Conservation (phyloP, 2,797 vertebrate species). For the Zenarchopterus dispar region DNA sequence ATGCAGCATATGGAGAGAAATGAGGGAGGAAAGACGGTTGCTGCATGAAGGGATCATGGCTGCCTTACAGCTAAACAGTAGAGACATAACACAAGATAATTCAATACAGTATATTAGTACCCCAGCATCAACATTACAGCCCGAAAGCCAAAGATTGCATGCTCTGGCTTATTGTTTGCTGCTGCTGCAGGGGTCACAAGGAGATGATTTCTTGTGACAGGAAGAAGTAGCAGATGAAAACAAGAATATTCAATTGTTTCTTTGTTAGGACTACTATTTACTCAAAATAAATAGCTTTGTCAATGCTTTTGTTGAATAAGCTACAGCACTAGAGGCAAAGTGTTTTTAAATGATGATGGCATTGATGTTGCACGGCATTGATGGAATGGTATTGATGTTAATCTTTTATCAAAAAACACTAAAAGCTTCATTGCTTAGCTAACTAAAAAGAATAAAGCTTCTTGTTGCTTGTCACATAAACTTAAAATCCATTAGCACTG, state of each 20-base stretch:
- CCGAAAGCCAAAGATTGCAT: constrained; percentile 38
- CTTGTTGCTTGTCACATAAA: not conserved
- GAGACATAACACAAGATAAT: constrained; percentile 69
- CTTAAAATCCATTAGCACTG: not conserved
- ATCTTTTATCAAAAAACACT: not conserved
- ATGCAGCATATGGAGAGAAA: constrained; percentile 58
- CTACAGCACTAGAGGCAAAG: constrained; percentile 2
- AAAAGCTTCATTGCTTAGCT: not conserved
- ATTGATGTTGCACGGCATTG: constrained; percentile 6
- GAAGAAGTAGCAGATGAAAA: constrained; percentile 43
- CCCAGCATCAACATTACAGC: constrained; percentile 44
- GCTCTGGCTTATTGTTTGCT: constrained; percentile 38
- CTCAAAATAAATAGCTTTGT: constrained; percentile 34
- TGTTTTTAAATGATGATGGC: constrained; percentile 5
- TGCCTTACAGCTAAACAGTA: constrained; percentile 59
- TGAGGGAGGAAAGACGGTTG: constrained; percentile 36
- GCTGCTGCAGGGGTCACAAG: constrained; percentile 36
- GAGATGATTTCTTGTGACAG: constrained; percentile 53
- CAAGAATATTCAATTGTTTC: constrained; percentile 16
- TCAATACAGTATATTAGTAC: constrained; percentile 61
- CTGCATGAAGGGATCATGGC: constrained; percentile 45
- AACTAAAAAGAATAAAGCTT: not conserved
- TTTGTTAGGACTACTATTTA: constrained; percentile 30
- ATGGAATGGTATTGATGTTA: not conserved
- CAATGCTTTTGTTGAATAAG: constrained; percentile 6